A percentile compares a stretch with the other conserved stretches of the same genome.
phyloP scores from a whole-genome alignment of 2,797 vertebrate genomes.

The Clarias pachynema region DNA sequence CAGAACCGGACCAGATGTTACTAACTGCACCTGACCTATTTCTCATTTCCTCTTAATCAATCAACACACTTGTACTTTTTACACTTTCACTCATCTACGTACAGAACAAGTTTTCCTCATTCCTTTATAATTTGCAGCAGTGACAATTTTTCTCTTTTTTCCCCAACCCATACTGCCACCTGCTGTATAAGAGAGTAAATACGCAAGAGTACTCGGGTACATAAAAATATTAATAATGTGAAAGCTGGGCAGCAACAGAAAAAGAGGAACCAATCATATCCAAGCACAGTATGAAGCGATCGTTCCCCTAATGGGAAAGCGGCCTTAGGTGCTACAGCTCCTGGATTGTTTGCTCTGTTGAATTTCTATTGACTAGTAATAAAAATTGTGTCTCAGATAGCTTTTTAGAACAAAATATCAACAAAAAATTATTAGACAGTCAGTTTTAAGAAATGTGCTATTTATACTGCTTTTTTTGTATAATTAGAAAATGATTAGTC shows the following conservation, averaged over 20 bases:
- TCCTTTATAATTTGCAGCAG: not conserved
- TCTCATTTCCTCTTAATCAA: not conserved
- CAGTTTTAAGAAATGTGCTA: too few species aligned
- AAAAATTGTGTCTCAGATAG: not conserved
- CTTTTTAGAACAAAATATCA: not conserved
- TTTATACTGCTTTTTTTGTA: too few species aligned
- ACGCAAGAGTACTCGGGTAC: too few species aligned
- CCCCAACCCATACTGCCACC: too few species aligned
- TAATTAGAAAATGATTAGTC: not conserved
- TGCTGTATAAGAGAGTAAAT: too few species aligned
- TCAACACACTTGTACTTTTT: not conserved
- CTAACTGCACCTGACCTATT: not conserved
- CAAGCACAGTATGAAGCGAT: too few species aligned
- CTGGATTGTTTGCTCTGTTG: not conserved
- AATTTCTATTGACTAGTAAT: not conserved
- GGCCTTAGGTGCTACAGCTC: not conserved
- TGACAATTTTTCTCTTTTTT: not conserved
- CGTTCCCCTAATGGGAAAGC: too few species aligned
- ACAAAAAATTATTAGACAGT: not conserved
- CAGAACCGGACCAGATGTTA: not conserved
- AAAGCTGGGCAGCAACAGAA: too few species aligned
- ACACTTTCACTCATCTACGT: not conserved
- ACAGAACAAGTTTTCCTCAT: not conserved
- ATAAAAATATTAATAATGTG: too few species aligned
- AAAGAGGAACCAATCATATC: too few species aligned